A percentile compares a stretch with the other conserved stretches of the same genome.
These are phyloP conservation scores for Drosophila prostipennis DNA, from an alignment of 2,888 invertebrate species.

Conservation along the genomic window DNA sequence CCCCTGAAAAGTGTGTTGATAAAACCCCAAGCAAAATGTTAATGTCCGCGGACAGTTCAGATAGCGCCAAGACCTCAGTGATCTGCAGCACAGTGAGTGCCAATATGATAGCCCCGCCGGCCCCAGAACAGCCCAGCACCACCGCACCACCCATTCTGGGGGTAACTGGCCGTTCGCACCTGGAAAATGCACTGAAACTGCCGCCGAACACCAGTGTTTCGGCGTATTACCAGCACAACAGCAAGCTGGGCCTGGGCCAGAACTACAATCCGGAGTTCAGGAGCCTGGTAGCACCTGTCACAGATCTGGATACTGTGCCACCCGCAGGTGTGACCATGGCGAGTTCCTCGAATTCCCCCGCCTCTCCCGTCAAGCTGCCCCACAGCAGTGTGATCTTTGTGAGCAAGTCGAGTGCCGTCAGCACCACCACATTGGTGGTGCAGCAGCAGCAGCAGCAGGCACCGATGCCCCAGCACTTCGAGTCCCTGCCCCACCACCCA, in stretches of 20 bases:
- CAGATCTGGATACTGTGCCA: constrained; percentile 82
- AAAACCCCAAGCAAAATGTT: constrained; percentile 79
- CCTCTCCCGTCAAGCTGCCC: constrained; percentile 68
- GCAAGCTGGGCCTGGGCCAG: constrained; percentile 59
- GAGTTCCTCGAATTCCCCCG: constrained; percentile 41
- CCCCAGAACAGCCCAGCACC: constrained; percentile 41
- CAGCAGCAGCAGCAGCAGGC: constrained; percentile 46
- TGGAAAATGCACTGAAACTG: constrained; percentile 82
- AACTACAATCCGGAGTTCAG: constrained; percentile 29
- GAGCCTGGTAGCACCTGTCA: constrained; percentile 75
- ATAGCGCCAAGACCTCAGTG: constrained; percentile 79
- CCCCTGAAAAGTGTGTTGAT: constrained; percentile 35
- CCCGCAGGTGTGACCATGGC: constrained; percentile 75
- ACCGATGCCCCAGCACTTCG: constrained; percentile 22
- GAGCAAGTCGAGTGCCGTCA: constrained; percentile 68
- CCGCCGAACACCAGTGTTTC: constrained; percentile 83
- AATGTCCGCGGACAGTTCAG: constrained; percentile 84
- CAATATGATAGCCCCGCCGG: constrained; percentile 44
- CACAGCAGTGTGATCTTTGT: constrained; percentile 83
- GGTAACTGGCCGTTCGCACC: constrained; percentile 79
- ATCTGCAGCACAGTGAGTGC: constrained; percentile 64
- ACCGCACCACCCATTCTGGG: constrained; percentile 52
- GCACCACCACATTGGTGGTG: constrained; percentile 31
- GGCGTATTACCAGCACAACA: constrained; percentile 82
- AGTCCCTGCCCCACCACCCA: constrained; percentile 35